Evolutionary conservation across 1,140 invertebrate genomes (phyloP), one percentile per base, ranked within the genome.

Genomic region (Plectrocnemia conspersa): DNA sequence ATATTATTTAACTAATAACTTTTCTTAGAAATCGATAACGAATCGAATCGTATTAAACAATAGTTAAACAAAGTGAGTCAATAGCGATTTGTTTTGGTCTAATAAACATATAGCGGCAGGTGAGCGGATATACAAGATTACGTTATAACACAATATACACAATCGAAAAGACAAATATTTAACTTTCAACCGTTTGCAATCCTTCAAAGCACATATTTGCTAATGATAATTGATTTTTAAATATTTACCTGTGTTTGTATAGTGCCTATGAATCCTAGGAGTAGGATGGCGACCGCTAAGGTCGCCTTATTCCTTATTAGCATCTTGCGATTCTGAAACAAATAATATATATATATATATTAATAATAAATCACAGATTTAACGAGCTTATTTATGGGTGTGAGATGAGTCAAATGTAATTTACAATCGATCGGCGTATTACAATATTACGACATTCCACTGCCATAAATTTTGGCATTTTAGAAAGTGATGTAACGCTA

Each of bases 241-340:
- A 60, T 29, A 64, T 67, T 70, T 66, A 78, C 76, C 75, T 77
- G 70, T 67, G 72, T 69, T 59, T 71, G 67, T 60, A 73, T 70
- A 68, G 71, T 62, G 66, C 66, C 69, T 66, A 76, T 65, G 68
- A 72, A 69, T 68, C 70, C 74, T 69, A 78, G 65, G 65, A 57
- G 36, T 5, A 77, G 65, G 65, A 71, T 65, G 72, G 73, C 74
- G 73, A 74, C 71, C 76, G 65, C 70, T 48, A 72, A 47, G 71
- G 74, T 64, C 69, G 74, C 74, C 73, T 70, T 68, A 67, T 71
- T 65, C 68, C 76, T 73, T 74, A 77, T 74, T 68, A 77, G 66
- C 77, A 78, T 78, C 52, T 50, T 64, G 66, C 13, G 19, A 25
- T 74, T 69, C 76, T 76, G 71, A 22, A 75, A 75, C 63, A 70